These are phyloP conservation scores for Chaetogeoica ovagalla DNA, from an alignment of 2,888 invertebrate genomes.

Conservation along the genomic window DNA sequence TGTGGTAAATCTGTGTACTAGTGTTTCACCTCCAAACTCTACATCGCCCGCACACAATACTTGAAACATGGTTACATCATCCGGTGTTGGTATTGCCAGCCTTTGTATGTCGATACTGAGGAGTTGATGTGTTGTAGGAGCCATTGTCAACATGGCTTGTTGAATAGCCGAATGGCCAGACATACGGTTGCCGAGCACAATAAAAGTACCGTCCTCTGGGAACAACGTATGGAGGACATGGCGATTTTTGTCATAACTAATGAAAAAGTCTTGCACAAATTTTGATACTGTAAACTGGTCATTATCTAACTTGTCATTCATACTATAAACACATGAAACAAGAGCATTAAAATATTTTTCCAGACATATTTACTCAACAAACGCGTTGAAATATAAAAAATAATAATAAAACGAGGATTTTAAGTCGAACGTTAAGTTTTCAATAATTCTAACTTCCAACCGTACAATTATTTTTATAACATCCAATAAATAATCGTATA, in stretches of 20 bases:
- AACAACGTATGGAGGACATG: slow-evolving; percentile 25
- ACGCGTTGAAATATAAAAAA: no score
- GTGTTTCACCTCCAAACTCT: slow-evolving; percentile 17
- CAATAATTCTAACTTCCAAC: no score
- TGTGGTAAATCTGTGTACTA: slow-evolving; percentile 17
- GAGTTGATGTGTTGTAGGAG: slow-evolving; percentile 25
- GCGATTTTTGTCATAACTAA: slow-evolving; percentile 27
- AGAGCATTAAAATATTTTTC: no score
- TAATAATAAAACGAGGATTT: no score
- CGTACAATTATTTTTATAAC: no score
- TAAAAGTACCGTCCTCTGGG: slow-evolving; percentile 22
- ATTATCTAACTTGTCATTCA: slow-evolving; percentile 6
- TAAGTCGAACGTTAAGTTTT: no score
- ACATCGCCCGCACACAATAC: slow-evolving; percentile 17
- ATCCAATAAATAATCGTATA: no score
- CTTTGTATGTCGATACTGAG: neutral
- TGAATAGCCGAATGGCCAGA: slow-evolving; percentile 16
- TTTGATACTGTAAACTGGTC: slow-evolving; percentile 4
- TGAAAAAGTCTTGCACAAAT: slow-evolving; percentile 33
- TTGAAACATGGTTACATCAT: slow-evolving; percentile 12
- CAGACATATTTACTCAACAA: no score
- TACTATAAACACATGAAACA: neutral
- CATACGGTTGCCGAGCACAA: slow-evolving; percentile 11
- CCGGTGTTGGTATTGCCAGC: neutral
- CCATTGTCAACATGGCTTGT: slow-evolving; percentile 30